phyloP scores from a whole-genome alignment of 1,140 invertebrate genomes.

The Conus ventricosus region DNA sequence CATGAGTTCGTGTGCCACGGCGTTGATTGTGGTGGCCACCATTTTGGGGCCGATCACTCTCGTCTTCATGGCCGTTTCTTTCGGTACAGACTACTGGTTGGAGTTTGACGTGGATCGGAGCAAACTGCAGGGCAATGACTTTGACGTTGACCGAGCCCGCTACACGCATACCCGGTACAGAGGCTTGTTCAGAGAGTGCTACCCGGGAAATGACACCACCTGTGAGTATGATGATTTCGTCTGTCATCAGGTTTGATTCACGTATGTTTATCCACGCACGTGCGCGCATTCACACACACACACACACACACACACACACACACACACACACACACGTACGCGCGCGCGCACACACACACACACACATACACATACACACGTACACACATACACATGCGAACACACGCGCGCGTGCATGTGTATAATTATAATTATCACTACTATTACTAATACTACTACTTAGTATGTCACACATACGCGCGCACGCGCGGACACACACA shows the following conservation, averaged over 20 bases:
- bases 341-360: not conserved
- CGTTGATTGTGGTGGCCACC: slow-evolving; percentile 58
- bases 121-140: not conserved
- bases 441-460: not conserved
- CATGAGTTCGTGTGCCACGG: slow-evolving; percentile 55
- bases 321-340: not conserved
- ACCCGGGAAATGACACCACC: slow-evolving; percentile 63
- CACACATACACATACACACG: too few relatives aligned
- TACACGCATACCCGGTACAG: slow-evolving; percentile 59
- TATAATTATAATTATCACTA: too few relatives aligned
- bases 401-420: too few relatives aligned
- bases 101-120: slow-evolving; percentile 61
- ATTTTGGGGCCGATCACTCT: slow-evolving; percentile 63
- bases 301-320: not conserved
- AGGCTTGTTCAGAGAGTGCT: slow-evolving; percentile 68
- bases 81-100: slow-evolving; percentile 69
- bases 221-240: slow-evolving; percentile 58
- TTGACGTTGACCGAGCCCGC: slow-evolving; percentile 13
- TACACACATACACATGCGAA: too few relatives aligned
- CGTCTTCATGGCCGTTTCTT: slow-evolving; percentile 64
- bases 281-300: too few relatives aligned
- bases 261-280: not conserved
- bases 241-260: not conserved
- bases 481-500: too few relatives aligned
- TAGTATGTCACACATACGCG: not conserved